Evolutionary conservation across 2,888 invertebrate species (phyloP), one percentile per base, ranked within the genome.

Genomic region (Itoplectis maculator): DNA sequence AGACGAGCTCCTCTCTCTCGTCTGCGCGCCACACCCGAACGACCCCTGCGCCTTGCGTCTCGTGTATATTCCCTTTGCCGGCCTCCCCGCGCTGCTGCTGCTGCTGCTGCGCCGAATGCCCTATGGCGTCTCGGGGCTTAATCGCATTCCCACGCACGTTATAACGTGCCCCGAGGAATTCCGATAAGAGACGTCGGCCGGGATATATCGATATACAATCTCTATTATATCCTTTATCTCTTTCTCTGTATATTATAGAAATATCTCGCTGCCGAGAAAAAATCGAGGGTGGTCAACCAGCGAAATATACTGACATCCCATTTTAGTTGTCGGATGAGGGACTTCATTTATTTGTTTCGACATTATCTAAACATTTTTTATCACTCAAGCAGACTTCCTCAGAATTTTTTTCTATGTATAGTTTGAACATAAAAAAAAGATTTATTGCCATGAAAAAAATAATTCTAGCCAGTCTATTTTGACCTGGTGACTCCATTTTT

Each of bases 121-220:
- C 56, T 59, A 15, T 35, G 56, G 29, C 35, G 29, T 18, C 9
- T 59, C 29, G 11, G 29, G 40, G 61, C 23, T 69, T 75, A 80
- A 80, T 80, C 80, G 65, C 74, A 75, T 80, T 80, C 80, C 70
- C 9, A 47, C 54, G 65, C 69, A 54, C 69, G 69, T 80, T 70
- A 80, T 75, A 75, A 47, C 56, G 49, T 40, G 42, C 37, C 69
- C 70, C 45, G 69, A 74, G 70, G 65, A 70, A 80, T 80, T 47
- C n/a, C 75, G 63, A 80, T 80, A 80, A 75, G 63, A 63, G 40
- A 56, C 69, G 54, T 15, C 49, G 40, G 18, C n/a, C 45, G 13
- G 23, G 61, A 56, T 49, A 56, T 49, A 80, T 75, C 47, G 80
- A 74, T 68, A 70, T 56, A 47, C 68, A 7, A 11, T 13, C 51